Conservation (phyloP, 1,140 invertebrate species). For the Halesus radiatus region DNA sequence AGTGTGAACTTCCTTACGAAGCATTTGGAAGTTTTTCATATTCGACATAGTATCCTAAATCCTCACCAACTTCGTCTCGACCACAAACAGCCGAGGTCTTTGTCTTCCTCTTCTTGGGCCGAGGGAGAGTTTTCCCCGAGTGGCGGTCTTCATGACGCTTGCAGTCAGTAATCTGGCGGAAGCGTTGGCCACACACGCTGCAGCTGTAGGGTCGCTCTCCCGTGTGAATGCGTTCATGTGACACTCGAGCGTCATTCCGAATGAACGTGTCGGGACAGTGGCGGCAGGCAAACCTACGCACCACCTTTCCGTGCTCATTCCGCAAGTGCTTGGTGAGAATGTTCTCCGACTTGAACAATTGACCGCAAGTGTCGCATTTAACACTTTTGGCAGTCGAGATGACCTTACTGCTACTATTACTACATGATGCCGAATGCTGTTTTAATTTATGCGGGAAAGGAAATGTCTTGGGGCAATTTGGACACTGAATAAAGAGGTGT, state of each 20-base stretch:
- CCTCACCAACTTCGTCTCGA: no score
- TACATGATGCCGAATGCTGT: not conserved
- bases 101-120: no score
- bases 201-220: not conserved
- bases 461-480: not conserved
- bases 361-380: not conserved
- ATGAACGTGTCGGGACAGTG: constrained; percentile 4
- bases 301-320: not conserved
- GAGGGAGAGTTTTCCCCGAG: no score
- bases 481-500: not conserved
- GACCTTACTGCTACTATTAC: not conserved
- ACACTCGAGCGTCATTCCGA: not conserved
- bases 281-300: not conserved
- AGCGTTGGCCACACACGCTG: not conserved
- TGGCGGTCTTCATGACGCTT: not conserved
- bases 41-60: no score
- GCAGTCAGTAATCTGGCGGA: not conserved
- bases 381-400: not conserved
- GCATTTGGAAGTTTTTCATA: no score
- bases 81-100: no score
- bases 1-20: no score
- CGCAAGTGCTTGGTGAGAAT: not conserved
- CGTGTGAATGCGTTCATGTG: constrained; percentile 9
- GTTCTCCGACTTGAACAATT: not conserved
- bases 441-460: not conserved